Evolutionary conservation across 2,797 vertebrate genomes (phyloP), one percentile per base, ranked within the genome.

Genomic region (Sparidentex hasta): DNA sequence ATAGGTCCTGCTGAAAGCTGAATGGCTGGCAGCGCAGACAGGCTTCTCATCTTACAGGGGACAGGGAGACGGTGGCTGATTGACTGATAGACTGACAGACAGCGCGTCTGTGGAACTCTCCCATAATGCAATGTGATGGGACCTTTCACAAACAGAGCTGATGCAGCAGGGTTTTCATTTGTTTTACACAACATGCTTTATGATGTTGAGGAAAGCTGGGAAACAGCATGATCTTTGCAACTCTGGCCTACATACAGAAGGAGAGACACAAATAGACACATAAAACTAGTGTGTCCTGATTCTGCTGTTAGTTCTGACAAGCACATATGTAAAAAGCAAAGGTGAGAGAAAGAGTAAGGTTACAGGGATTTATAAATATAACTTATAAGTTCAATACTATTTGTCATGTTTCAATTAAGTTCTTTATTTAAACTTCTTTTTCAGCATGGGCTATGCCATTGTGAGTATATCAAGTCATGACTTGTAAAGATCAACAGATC

Each of bases 21-120:
- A 90, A 87, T 82, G 82, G 71, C 63, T 88, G 68, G 61, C 69
- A 86, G 78, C 73, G 67, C 76, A 65, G 72, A 70, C 33, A 81
- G 75, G 62, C 77, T 69, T 91, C 87, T 92, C 90, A 74, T 84
- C 78, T 90, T 88, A 89, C 92, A 90, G 63, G 47, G 51, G 65
- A 77, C 12, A 14, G 64, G 64, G 76, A 74, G 82, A 74, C 65
- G 48, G 76, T 7, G 78, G 74, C 80, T 82, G 85, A 83, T n/a
- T 83, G 87, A 87, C 73, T 66, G 76, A 78, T 64, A 48, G 74
- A 73, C 67, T 62, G 84, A 85, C 57, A 70, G 68, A 81, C 59
- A 29, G 33, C 29, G 29, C 62, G 48, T 25, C 46, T 16, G 58
- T 82, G 82, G 38, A 85, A 74, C 76, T 78, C 66, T 84, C 83